Conservation (phyloP, 2,888 invertebrate species). For the Bombyx huttoni region DNA sequence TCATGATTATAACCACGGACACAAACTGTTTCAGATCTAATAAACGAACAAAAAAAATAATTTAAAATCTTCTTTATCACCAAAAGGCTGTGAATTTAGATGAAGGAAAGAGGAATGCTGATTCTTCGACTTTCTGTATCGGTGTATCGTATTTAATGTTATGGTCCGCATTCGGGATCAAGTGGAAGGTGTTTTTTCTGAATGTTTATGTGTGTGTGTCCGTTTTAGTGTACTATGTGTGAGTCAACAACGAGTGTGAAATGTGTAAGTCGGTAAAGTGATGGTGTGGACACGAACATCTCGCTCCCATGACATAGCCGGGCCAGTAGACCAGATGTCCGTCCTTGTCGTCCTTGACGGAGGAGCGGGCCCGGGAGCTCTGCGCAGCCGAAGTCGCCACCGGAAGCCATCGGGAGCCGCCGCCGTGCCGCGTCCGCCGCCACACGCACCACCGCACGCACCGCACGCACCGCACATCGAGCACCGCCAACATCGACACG, state of each 20-base stretch:
- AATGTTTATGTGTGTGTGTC: conserved; percentile 12
- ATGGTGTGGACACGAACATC: conserved; percentile 95
- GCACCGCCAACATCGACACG: conserved; percentile 41
- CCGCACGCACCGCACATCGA: conserved; percentile 4
- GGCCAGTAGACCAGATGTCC: conserved; percentile 99
- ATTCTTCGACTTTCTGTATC: not conserved
- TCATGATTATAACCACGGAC: conserved; percentile 11
- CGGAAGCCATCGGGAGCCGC: not conserved
- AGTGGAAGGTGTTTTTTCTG: conserved; percentile 9
- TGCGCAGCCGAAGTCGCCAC: conserved; percentile 2
- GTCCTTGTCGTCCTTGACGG: conserved; percentile 99
- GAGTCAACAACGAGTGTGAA: conserved; percentile 11
- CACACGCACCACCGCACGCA: conserved; percentile 20
- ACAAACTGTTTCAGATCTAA: conserved; percentile 16
- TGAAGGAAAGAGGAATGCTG: not conserved
- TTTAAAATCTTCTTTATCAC: conserved; percentile 27
- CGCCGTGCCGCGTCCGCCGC: conserved; percentile 3
- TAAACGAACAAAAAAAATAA: conserved; percentile 10
- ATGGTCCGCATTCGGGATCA: not conserved
- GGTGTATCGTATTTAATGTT: not conserved
- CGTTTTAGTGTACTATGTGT: conserved; percentile 10
- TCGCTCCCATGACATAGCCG: conserved; percentile 98
- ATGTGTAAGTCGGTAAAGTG: conserved; percentile 42
- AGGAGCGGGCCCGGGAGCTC: conserved; percentile 83
- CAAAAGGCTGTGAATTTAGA: not conserved